phyloP scores from a whole-genome alignment of 2,113 vertebrate genomes.

The Pholis gunnellus region DNA sequence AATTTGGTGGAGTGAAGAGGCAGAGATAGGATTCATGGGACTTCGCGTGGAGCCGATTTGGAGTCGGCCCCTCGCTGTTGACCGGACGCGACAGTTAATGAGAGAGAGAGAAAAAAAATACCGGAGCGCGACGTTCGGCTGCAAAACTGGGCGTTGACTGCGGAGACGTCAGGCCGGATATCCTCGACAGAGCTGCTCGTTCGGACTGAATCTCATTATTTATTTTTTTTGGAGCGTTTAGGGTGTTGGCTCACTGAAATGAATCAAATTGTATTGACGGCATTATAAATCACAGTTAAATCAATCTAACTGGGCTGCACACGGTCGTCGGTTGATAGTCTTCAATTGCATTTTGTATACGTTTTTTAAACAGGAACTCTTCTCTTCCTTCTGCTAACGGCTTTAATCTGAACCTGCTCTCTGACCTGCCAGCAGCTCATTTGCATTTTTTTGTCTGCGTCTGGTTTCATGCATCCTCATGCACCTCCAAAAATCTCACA shows the following conservation, averaged over 20 bases:
- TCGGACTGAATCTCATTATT: background rate
- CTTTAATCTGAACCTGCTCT: background rate
- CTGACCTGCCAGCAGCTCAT: slow-evolving; percentile 46
- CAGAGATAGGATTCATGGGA: slow-evolving; percentile 76
- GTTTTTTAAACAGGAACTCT: background rate
- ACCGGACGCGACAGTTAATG: slow-evolving; percentile 63
- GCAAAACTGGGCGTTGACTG: slow-evolving; percentile 51
- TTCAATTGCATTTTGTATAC: background rate
- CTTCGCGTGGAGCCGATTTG: slow-evolving; percentile 54
- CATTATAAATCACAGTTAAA: slow-evolving; percentile 15
- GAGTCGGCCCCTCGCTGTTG: slow-evolving; percentile 57
- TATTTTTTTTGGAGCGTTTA: background rate
- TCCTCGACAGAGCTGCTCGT: slow-evolving; percentile 4
- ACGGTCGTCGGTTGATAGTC: background rate
- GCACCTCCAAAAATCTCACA: background rate
- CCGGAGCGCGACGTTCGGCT: slow-evolving; percentile 47
- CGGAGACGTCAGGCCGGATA: slow-evolving; percentile 44
- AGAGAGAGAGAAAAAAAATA: slow-evolving; percentile 34
- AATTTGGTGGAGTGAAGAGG: slow-evolving; percentile 86
- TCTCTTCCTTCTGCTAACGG: background rate
- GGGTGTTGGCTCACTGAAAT: slow-evolving; percentile 25
- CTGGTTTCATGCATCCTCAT: accelerated
- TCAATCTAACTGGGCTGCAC: slow-evolving; percentile 1
- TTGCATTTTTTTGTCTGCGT: slow-evolving; percentile 17
- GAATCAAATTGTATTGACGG: background rate